Evolutionary conservation across 2,797 vertebrate species (phyloP).

Genomic region (Neosilurus mollespiculum): DNA sequence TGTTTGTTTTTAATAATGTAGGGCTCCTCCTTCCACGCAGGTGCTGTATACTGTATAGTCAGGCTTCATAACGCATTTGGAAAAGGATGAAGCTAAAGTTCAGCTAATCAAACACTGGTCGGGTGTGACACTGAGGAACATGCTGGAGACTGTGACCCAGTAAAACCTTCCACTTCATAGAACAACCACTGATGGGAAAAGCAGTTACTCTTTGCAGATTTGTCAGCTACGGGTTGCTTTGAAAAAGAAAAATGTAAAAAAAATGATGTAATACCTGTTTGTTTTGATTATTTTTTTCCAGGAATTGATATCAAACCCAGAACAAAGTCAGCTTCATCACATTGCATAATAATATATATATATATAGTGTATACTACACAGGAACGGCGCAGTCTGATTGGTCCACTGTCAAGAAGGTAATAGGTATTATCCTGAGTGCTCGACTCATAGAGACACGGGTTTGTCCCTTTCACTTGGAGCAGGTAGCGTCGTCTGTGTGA

Average conservation of each 20-base stretch:
- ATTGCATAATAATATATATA: no score
- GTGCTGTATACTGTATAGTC: background rate
- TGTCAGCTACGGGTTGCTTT: background rate
- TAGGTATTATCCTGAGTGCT: no score
- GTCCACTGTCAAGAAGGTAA: no score
- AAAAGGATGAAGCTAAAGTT: background rate
- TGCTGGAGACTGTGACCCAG: background rate
- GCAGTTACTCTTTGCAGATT: background rate
- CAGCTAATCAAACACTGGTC: background rate
- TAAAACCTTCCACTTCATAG: background rate
- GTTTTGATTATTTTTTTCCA: background rate
- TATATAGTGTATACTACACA: no score
- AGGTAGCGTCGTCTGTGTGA: no score
- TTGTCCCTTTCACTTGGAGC: no score
- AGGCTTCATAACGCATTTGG: background rate
- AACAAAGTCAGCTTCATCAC: background rate
- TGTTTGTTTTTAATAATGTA: background rate
- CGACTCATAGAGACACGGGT: no score
- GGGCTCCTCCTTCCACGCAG: conserved; percentile 9
- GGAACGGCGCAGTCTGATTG: no score
- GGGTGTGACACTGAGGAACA: background rate
- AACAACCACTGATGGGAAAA: background rate
- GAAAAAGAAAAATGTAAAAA: background rate
- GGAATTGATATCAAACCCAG: background rate
- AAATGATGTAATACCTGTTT: background rate